phyloP scores from a whole-genome alignment of 2,888 invertebrate genomes.

The Sinohyriopsis cumingii region DNA sequence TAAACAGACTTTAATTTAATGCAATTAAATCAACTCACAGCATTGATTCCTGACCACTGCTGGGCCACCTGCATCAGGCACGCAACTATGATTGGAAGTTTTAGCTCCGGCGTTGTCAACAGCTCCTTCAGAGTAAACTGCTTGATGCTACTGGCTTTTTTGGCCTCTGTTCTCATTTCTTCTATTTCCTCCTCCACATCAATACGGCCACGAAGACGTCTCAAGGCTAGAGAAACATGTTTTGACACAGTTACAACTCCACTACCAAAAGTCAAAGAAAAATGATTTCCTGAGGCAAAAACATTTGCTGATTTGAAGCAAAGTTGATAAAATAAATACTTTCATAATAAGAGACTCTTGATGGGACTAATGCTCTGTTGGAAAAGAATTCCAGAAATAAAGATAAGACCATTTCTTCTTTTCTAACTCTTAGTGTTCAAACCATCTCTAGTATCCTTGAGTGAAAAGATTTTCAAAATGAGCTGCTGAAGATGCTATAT shows the following conservation, averaged over 20 bases:
- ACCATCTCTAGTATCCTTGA: no score
- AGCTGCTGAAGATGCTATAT: no score
- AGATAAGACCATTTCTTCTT: no score
- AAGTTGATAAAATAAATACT: no score
- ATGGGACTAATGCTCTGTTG: no score
- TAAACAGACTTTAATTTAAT: neutral
- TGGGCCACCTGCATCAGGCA: constrained; percentile 97
- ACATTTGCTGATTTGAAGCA: no score
- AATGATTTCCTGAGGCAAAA: neutral
- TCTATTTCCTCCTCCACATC: constrained; percentile 96
- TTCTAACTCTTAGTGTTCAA: no score
- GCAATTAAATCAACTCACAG: constrained; percentile 78
- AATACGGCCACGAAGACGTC: constrained; percentile 81
- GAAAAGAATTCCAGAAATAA: no score
- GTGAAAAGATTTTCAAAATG: no score
- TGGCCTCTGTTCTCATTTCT: constrained; percentile 95
- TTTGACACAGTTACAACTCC: constrained; percentile 12
- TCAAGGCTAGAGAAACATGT: constrained; percentile 74
- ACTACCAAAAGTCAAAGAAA: neutral
- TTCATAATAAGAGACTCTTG: no score
- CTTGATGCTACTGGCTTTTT: constrained; percentile 43
- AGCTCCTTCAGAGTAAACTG: constrained; percentile 89
- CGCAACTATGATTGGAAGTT: constrained; percentile 95
- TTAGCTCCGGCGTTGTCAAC: constrained; percentile 90
- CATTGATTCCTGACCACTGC: constrained; percentile 98